Conservation (phyloP, 1,140 invertebrate genomes). For the Wiebesia pumilae region DNA sequence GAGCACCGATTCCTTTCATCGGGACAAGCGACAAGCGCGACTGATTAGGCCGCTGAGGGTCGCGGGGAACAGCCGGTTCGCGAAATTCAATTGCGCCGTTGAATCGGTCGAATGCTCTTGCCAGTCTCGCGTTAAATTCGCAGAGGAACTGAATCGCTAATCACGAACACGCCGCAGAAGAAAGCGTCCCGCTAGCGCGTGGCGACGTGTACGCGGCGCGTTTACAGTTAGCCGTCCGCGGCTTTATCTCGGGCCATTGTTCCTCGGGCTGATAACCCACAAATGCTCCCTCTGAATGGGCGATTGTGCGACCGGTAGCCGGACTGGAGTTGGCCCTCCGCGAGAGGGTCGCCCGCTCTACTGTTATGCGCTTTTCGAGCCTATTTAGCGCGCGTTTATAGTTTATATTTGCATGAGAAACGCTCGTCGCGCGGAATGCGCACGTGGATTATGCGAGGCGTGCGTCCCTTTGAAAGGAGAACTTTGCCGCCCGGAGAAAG, state of each 20-base stretch:
- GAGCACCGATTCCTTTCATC: not conserved
- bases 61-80: too few species aligned
- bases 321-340: not conserved
- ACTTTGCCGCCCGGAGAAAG: slow-evolving; percentile 11
- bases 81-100: not conserved
- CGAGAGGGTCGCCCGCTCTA: not conserved
- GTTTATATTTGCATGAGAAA: slow-evolving; percentile 40
- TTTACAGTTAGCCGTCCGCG: slow-evolving; percentile 39
- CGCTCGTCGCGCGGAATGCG: not conserved
- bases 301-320: slow-evolving; percentile 29
- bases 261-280: slow-evolving; percentile 45
- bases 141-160: slow-evolving; percentile 10
- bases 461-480: slow-evolving; percentile 7
- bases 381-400: not conserved
- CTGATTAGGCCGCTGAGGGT: not conserved
- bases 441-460: not conserved
- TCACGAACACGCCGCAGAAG: not conserved
- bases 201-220: not conserved
- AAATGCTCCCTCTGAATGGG: slow-evolving; percentile 44
- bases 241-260: slow-evolving; percentile 51
- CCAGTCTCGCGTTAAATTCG: not conserved
- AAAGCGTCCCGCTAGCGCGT: not conserved
- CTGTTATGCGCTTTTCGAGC: slow-evolving; percentile 37
- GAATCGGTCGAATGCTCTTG: too few species aligned
- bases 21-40: not conserved